Evolutionary conservation across 1,140 invertebrate species (phyloP).

Genomic region (Daktulosphaira vitifoliae): DNA sequence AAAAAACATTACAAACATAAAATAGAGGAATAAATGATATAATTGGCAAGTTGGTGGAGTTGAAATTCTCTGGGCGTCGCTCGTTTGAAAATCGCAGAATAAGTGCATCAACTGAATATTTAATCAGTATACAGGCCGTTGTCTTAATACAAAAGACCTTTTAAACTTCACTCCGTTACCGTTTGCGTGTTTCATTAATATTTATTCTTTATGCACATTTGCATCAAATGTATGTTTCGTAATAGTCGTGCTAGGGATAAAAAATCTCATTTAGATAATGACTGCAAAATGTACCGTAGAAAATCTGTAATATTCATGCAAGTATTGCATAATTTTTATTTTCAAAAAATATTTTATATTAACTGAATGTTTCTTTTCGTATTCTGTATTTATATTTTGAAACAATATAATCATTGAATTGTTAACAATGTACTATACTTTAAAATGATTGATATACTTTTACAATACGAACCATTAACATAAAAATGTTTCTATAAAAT

Average conservation of each 20-base stretch:
- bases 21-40: too few species aligned
- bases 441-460: too few species aligned
- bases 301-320: too few species aligned
- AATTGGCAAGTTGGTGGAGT: not conserved
- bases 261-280: constrained; percentile 1
- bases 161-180: not conserved
- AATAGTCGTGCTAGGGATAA: not conserved
- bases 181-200: not conserved
- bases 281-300: not conserved
- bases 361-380: too few species aligned
- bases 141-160: not conserved
- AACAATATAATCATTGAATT: too few species aligned
- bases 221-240: not conserved
- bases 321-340: too few species aligned
- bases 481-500: too few species aligned
- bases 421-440: too few species aligned
- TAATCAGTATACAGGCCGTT: not conserved
- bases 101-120: not conserved
- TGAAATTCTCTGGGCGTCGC: not conserved
- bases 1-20: too few species aligned
- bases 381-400: too few species aligned
- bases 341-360: too few species aligned
- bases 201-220: not conserved
- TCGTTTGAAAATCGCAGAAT: not conserved
- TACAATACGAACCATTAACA: too few species aligned